phyloP scores from a whole-genome alignment of 2,888 invertebrate genomes.

The Camptogramma bilineatum region DNA sequence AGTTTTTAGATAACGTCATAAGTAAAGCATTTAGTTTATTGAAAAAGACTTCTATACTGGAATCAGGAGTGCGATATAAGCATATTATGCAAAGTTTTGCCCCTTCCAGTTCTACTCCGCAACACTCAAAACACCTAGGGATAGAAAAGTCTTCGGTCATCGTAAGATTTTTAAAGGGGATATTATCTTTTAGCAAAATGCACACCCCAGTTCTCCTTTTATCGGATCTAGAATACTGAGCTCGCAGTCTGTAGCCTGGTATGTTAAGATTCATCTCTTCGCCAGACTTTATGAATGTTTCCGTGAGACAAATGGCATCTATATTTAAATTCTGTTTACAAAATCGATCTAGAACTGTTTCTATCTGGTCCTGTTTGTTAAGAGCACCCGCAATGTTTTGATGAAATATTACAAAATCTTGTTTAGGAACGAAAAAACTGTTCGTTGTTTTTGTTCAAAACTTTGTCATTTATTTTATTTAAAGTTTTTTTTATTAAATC shows the following conservation, averaged over 20 bases:
- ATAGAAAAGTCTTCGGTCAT: neutral
- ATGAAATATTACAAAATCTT: neutral
- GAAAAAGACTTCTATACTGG: neutral
- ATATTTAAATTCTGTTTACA: neutral
- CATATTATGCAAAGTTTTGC: neutral
- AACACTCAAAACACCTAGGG: neutral
- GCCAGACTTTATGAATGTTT: neutral
- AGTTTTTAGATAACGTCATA: neutral
- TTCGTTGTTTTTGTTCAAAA: neutral
- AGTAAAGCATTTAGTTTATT: neutral
- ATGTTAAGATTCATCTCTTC: neutral
- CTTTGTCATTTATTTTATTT: neutral
- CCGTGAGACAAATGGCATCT: neutral
- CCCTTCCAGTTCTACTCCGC: neutral
- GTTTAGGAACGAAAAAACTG: neutral
- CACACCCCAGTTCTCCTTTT: neutral
- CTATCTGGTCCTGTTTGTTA: neutral
- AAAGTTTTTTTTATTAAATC: neutral
- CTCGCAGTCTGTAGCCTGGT: neutral
- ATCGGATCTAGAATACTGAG: neutral
- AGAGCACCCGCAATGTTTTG: neutral
- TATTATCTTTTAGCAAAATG: neutral
- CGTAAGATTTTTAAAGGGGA: neutral
- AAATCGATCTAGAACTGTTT: neutral
- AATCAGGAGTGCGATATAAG: neutral